phyloP scores from a whole-genome alignment of 2,113 vertebrate genomes.

The Vireo altiloquus region DNA sequence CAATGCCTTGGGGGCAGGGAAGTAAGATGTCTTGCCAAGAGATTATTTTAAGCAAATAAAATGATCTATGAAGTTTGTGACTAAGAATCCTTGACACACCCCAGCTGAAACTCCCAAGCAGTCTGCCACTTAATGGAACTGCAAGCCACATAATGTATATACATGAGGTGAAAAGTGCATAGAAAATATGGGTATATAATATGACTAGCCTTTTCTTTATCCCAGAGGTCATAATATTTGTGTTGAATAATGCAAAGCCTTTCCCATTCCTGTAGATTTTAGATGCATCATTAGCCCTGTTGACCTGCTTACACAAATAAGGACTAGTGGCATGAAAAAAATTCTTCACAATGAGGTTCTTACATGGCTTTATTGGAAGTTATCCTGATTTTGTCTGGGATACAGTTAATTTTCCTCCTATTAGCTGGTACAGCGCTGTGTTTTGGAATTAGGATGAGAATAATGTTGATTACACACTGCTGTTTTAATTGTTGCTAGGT shows the following conservation, averaged over 20 bases:
- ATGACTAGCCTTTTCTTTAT: neutral
- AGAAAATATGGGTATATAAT: neutral
- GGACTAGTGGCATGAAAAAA: neutral
- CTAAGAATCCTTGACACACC: neutral
- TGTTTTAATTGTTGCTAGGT: neutral
- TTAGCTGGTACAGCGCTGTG: neutral
- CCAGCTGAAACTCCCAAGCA: neutral
- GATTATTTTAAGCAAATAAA: conserved; percentile 56
- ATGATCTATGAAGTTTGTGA: conserved; percentile 34
- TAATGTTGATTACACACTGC: neutral
- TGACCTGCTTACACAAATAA: neutral
- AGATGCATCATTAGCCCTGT: neutral
- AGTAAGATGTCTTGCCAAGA: conserved; percentile 44
- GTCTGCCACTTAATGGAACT: neutral
- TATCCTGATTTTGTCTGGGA: neutral
- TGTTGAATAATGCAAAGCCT: neutral
- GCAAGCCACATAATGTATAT: neutral
- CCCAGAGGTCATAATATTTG: neutral
- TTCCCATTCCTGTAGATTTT: neutral
- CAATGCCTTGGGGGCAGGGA: conserved; percentile 14
- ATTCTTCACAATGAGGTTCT: neutral
- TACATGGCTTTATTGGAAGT: neutral
- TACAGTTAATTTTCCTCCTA: neutral
- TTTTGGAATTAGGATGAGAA: neutral
- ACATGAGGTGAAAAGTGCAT: neutral